Base-by-base conservation (phyloP, 1,140 invertebrate species). In the Adelges cooleyi region DNA sequence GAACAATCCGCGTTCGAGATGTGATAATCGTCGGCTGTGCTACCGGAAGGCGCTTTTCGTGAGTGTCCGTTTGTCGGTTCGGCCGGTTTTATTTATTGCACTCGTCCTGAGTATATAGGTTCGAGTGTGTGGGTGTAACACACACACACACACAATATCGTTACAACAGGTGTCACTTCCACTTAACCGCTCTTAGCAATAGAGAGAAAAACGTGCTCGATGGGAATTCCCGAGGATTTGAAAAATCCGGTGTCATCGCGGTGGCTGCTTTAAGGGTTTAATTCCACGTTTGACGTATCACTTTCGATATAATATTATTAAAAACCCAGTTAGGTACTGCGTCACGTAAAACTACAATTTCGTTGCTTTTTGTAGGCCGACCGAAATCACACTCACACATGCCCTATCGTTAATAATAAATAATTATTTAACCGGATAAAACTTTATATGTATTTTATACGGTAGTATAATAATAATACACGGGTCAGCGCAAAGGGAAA, bases 181-280 rank as follows among this genome's bases (percentile, higher is more conserved):
- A 46, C 42, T 62, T 48, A 42, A 42, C 2, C 44, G 18, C 40
- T 6, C 44, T 9, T 8, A 18, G 18, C 5, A 22, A 46, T 40
- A 46, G 40, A 23, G 25, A 25, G 42, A 62, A n/a, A n/a, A n/a
- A 62, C 56, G 56, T 62, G 56, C 56, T 48, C 42, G 42, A 33
- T 62, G 18, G 23, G 42, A 27, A 62, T 62, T 62, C 40, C 42
- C 56, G 56, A 62, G 56, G 56, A 62, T 62, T 62, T 48, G 27
- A 9, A 25, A 13, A 13, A 23, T 1, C 56, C 56, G 18, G 25
- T 46, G 56, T 46, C 56, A 62, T 62, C 56, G 56, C 29, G 11
- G 29, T 33, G 11, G 29, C 11, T 33, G 29, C n/a, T n/a, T n/a
- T 33, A 33, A 33, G 29, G 29, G 29, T 11, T 33, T 33, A 33